phyloP scores from a whole-genome alignment of 2,888 invertebrate species.

The Drosophila pegasa region DNA sequence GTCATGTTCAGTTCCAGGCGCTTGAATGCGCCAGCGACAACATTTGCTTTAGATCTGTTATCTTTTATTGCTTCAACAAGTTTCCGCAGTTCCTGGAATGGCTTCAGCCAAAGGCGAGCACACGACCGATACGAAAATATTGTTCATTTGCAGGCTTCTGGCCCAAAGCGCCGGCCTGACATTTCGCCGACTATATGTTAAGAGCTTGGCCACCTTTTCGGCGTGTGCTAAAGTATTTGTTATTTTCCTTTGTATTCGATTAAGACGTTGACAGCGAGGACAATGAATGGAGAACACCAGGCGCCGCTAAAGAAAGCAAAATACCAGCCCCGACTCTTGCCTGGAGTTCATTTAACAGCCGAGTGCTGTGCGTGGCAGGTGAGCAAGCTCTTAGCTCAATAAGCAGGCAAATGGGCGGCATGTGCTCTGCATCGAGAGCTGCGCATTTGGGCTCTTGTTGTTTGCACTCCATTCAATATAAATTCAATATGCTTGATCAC shows the following conservation, averaged over 20 bases:
- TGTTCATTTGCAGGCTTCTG: slow-evolving; percentile 7
- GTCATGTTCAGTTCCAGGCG: background rate
- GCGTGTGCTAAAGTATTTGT: slow-evolving; percentile 13
- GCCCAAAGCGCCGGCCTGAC: background rate
- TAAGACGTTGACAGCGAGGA: background rate
- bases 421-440: slow-evolving; percentile 11
- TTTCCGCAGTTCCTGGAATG: slow-evolving; percentile 7
- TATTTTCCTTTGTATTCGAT: slow-evolving; percentile 7
- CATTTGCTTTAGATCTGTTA: slow-evolving; percentile 12
- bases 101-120: background rate
- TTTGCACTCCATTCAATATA: slow-evolving; percentile 58
- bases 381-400: slow-evolving; percentile 1
- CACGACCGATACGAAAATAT: slow-evolving; percentile 1
- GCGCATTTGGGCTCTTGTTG: slow-evolving; percentile 23
- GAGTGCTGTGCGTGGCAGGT: slow-evolving; percentile 31
- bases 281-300: slow-evolving; percentile 5
- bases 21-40: slow-evolving; percentile 4
- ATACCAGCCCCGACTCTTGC: slow-evolving; percentile 3
- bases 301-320: slow-evolving; percentile 20
- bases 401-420: background rate
- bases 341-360: slow-evolving; percentile 20
- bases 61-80: slow-evolving; percentile 14
- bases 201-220: slow-evolving; percentile 26
- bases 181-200: slow-evolving; percentile 22
- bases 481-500: slow-evolving; percentile 42